phyloP scores from a whole-genome alignment of 2,888 invertebrate genomes.

The Caenorhabditis sp. region DNA sequence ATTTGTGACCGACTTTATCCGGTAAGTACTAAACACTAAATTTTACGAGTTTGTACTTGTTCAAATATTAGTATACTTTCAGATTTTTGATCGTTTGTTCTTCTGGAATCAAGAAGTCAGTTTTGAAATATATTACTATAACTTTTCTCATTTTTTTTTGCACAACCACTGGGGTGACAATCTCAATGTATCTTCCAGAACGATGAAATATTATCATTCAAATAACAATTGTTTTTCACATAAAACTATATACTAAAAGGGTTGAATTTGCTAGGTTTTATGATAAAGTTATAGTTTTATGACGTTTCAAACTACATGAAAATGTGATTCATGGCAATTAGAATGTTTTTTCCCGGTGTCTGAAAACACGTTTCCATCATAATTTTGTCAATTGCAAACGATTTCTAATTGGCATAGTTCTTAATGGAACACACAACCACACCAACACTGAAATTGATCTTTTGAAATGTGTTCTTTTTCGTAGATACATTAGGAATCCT shows the following conservation, averaged over 20 bases:
- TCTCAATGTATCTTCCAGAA: too few relatives aligned
- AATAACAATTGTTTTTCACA: too few relatives aligned
- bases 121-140: too few relatives aligned
- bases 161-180: too few relatives aligned
- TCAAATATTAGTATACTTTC: neutral
- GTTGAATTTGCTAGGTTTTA: too few relatives aligned
- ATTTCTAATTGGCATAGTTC: neutral
- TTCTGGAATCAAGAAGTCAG: too few relatives aligned
- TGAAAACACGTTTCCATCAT: neutral
- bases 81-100: too few relatives aligned
- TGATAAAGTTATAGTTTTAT: too few relatives aligned
- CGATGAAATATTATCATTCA: too few relatives aligned
- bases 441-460: neutral
- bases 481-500: neutral
- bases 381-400: neutral
- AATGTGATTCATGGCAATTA: neutral
- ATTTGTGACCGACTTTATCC: neutral
- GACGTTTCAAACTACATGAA: neutral
- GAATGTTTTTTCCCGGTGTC: neutral
- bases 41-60: neutral
- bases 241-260: too few relatives aligned
- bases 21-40: neutral
- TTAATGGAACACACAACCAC: too few relatives aligned
- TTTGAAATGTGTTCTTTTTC: neutral
- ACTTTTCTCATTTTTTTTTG: too few relatives aligned